A percentile compares a stretch with the other conserved stretches of the same genome.
phyloP scores from a whole-genome alignment of 2,113 vertebrate genomes.

The Prolemur simus region DNA sequence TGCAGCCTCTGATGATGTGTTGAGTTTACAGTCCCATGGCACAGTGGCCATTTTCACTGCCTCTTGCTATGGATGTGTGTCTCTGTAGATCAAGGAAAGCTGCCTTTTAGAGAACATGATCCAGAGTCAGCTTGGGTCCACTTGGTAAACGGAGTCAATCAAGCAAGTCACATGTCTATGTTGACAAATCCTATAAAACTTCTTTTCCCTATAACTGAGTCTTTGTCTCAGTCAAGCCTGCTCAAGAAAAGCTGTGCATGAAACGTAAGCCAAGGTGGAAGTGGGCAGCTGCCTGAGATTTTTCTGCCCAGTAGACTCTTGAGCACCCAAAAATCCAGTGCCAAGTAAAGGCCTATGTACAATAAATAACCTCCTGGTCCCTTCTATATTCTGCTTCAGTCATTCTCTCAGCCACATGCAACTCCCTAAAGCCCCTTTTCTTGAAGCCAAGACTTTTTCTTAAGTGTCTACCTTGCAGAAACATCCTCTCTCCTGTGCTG shows the following conservation, averaged over 20 bases:
- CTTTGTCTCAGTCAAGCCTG: neutral
- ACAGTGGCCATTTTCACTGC: neutral
- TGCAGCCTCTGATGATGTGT: neutral
- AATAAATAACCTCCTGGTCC: neutral
- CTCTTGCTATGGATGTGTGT: neutral
- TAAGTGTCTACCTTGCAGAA: neutral
- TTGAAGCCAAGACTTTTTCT: neutral
- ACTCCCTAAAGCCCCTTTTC: neutral
- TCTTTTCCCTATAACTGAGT: neutral
- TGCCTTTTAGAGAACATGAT: neutral
- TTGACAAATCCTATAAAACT: neutral
- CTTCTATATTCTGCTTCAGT: neutral
- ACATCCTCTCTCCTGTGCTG: neutral
- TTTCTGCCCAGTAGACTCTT: neutral
- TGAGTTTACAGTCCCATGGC: neutral
- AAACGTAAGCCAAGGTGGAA: neutral
- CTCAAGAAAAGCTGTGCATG: neutral
- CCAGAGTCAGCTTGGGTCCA: neutral
- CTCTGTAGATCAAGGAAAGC: neutral
- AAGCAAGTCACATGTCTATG: neutral
- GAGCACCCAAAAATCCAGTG: neutral
- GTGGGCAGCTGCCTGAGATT: neutral
- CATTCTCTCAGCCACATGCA: neutral
- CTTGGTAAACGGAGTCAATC: neutral
- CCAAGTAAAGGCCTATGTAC: neutral